phyloP scores from a whole-genome alignment of 1,140 invertebrate species.

The Caligus rogercresseyi region DNA sequence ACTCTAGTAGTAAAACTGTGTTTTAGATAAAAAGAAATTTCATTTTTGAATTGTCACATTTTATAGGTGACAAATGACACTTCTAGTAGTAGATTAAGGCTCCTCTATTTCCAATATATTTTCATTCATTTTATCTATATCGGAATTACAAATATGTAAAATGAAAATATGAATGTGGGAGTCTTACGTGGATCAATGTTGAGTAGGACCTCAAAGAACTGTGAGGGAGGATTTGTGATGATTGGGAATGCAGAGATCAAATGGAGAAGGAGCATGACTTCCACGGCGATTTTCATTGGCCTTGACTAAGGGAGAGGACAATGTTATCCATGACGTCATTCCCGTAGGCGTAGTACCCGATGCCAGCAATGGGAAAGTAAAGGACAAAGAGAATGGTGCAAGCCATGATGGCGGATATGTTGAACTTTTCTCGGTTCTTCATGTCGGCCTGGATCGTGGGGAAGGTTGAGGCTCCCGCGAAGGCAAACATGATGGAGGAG shows the following conservation, averaged over 20 bases:
- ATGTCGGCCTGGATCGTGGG: constrained; percentile 49
- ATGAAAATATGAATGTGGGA: too few relatives aligned
- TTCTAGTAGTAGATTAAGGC: too few relatives aligned
- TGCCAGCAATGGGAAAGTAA: constrained; percentile 38
- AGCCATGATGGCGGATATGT: constrained; percentile 24
- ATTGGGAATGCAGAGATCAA: constrained; percentile 44
- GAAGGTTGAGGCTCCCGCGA: constrained; percentile 46
- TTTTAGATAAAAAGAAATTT: too few relatives aligned
- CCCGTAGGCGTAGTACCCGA: constrained; percentile 40
- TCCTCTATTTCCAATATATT: too few relatives aligned
- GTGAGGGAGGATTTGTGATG: constrained; percentile 43
- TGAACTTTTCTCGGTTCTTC: constrained; percentile 25
- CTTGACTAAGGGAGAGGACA: constrained; percentile 32
- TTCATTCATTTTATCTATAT: too few relatives aligned
- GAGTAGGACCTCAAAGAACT: constrained; percentile 48
- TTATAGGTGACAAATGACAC: too few relatives aligned
- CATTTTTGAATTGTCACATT: too few relatives aligned
- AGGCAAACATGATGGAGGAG: constrained; percentile 45
- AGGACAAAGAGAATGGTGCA: constrained; percentile 34
- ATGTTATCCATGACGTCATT: constrained; percentile 36
- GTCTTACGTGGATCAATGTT: constrained; percentile 43
- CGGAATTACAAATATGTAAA: too few relatives aligned
- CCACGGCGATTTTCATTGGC: constrained; percentile 33
- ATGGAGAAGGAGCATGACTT: constrained; percentile 41
- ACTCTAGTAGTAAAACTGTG: too few relatives aligned